phyloP scores from a whole-genome alignment of 2,797 vertebrate genomes.

The Lacerta agilis region DNA sequence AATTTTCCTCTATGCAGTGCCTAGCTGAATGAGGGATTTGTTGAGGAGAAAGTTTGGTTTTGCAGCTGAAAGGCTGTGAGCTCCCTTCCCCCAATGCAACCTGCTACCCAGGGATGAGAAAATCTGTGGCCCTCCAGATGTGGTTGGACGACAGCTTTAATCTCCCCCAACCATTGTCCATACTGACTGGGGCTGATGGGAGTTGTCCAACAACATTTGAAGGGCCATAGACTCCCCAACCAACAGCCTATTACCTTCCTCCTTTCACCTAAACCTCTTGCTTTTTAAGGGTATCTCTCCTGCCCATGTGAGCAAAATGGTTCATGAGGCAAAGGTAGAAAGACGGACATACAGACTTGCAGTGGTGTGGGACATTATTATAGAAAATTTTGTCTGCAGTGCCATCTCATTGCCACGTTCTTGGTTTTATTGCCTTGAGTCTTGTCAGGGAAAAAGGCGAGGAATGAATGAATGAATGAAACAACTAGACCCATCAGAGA shows the following conservation, averaged over 20 bases:
- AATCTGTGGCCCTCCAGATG: neutral
- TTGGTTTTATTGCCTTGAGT: no score
- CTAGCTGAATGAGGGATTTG: neutral
- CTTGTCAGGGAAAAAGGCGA: no score
- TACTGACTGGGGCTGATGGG: neutral
- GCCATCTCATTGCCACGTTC: neutral
- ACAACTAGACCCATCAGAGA: no score
- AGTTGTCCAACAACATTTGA: neutral
- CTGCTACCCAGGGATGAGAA: neutral
- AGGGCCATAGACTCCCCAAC: neutral
- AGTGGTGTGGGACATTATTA: neutral
- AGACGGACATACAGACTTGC: neutral
- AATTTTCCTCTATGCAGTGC: neutral
- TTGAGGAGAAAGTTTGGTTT: neutral
- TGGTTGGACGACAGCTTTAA: neutral
- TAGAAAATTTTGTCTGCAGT: neutral
- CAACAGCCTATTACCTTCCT: neutral
- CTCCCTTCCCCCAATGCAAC: neutral
- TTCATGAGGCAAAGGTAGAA: neutral
- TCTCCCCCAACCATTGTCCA: neutral
- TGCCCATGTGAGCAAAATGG: neutral
- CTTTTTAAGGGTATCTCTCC: neutral
- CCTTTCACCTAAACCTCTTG: neutral
- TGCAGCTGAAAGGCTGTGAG: neutral
- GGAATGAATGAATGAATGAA: no score